Evolutionary conservation across 2,797 vertebrate species (phyloP).

Genomic region (Syngnathus rostellatus): DNA sequence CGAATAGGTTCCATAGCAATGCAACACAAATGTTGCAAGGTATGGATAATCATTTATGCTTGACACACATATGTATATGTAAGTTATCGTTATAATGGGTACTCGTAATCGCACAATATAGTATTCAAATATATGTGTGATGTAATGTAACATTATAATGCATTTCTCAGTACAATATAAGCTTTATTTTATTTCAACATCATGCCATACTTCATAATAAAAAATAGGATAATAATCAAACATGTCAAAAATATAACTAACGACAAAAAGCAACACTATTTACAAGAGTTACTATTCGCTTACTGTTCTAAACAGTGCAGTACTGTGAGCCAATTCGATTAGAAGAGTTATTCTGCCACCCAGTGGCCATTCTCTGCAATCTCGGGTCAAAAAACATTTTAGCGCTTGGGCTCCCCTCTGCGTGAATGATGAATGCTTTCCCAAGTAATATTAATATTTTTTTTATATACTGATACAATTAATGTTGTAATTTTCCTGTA

Average conservation of each 20-base stretch:
- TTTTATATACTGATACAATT: no score
- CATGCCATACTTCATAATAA: neutral
- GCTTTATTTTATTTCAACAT: neutral
- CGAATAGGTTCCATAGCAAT: slow-evolving; percentile 32
- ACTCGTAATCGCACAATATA: neutral
- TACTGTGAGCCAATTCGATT: neutral
- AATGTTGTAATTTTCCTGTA: no score
- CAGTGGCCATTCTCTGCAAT: slow-evolving; percentile 32
- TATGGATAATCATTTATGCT: neutral
- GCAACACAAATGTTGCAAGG: slow-evolving; percentile 11
- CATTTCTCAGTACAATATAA: neutral
- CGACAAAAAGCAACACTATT: neutral
- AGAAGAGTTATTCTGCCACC: slow-evolving; percentile 45
- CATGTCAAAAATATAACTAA: neutral
- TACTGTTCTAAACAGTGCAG: neutral
- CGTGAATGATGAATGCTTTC: no score
- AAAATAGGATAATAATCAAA: neutral
- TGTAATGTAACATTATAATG: neutral
- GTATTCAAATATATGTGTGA: neutral
- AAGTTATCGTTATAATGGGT: no score
- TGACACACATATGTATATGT: slow-evolving; percentile 3
- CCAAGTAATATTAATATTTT: no score
- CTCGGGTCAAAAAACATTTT: neutral
- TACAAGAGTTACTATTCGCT: neutral
- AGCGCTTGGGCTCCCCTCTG: neutral